Conservation (phyloP, 2,888 invertebrate genomes). For the Polymixis flavicincta region DNA sequence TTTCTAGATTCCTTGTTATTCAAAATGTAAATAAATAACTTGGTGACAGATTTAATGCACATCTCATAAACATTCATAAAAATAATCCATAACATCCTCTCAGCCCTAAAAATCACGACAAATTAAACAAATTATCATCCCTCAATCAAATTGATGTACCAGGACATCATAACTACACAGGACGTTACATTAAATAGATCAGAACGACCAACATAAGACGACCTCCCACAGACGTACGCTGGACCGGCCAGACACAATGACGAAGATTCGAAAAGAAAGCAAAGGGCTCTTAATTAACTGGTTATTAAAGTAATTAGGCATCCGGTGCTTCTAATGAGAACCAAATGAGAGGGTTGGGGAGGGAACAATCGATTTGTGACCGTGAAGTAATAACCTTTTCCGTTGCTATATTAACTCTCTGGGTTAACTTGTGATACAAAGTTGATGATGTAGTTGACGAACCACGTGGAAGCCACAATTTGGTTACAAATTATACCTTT, state of each 20-base stretch:
- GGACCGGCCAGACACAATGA: conserved; percentile 58
- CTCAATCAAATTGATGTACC: conserved; percentile 73
- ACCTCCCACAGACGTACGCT: conserved; percentile 55
- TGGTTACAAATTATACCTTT: conserved; percentile 4
- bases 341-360: conserved; percentile 87
- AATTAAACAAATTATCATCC: conserved; percentile 76
- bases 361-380: conserved; percentile 87
- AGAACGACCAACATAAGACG: conserved; percentile 69
- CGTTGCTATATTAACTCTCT: conserved; percentile 74
- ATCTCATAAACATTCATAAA: conserved; percentile 34
- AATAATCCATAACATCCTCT: conserved; percentile 73
- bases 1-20: neutral
- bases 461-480: neutral
- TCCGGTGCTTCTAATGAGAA: conserved; percentile 87
- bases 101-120: conserved; percentile 67
- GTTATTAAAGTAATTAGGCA: conserved; percentile 86
- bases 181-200: conserved; percentile 79
- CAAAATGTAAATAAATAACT: neutral
- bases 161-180: conserved; percentile 69
- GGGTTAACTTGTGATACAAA: conserved; percentile 59
- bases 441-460: neutral
- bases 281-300: conserved; percentile 78
- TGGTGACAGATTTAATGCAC: conserved; percentile 6
- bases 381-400: conserved; percentile 87
- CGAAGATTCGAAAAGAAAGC: conserved; percentile 72